phyloP scores from a whole-genome alignment of 1,140 invertebrate genomes.

The Zeugodacus cucurbitae region DNA sequence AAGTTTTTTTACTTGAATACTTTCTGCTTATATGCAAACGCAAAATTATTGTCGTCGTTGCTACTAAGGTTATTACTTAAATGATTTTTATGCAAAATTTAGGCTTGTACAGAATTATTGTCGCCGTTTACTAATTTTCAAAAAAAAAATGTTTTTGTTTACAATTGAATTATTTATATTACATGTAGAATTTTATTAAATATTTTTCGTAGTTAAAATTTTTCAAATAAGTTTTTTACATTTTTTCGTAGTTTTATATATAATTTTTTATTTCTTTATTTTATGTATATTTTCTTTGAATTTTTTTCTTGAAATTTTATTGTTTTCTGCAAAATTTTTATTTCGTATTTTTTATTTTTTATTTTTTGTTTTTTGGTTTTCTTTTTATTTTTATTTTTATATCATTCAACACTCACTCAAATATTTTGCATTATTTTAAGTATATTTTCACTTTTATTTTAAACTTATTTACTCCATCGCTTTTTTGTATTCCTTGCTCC shows the following conservation, averaged over 20 bases:
- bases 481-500: neutral
- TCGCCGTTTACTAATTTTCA: neutral
- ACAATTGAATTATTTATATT: neutral
- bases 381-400: neutral
- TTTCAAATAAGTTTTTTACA: neutral
- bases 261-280: neutral
- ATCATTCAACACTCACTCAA: neutral
- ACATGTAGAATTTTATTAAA: neutral
- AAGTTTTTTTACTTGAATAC: neutral
- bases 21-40: neutral
- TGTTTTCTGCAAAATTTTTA: neutral
- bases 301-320: neutral
- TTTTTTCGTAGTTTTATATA: neutral
- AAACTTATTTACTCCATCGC: neutral
- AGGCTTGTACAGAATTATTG: neutral
- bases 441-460: neutral
- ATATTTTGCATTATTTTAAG: neutral
- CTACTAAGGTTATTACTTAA: neutral
- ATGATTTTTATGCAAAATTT: neutral
- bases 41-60: slow-evolving; percentile 18
- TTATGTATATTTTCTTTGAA: neutral
- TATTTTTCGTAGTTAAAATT: neutral
- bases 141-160: neutral
- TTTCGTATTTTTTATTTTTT: neutral
- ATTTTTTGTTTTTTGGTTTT: neutral